phyloP scores from a whole-genome alignment of 2,888 invertebrate genomes.

The Temnothorax unifasciatus region DNA sequence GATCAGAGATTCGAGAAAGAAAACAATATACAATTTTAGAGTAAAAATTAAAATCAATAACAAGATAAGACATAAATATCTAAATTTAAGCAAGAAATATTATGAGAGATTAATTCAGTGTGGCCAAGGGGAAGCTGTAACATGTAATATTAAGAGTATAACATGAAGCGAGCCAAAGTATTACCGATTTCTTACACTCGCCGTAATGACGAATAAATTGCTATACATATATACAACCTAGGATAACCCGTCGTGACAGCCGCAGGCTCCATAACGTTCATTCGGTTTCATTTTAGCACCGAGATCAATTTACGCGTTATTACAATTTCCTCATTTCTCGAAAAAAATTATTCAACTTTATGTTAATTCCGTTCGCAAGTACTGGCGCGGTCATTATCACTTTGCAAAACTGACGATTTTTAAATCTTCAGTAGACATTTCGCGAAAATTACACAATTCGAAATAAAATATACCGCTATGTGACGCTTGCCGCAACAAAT shows the following conservation, averaged over 20 bases:
- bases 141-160: conserved; percentile 29
- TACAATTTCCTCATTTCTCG: conserved; percentile 24
- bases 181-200: conserved; percentile 53
- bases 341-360: not conserved
- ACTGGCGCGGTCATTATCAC: not conserved
- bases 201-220: conserved; percentile 52
- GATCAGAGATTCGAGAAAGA: not conserved
- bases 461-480: not conserved
- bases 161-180: conserved; percentile 35
- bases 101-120: conserved; percentile 23
- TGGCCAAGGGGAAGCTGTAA: not conserved
- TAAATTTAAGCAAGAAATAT: not conserved
- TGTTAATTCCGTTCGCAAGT: not conserved
- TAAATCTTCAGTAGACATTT: not conserved
- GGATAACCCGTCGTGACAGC: conserved; percentile 40
- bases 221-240: conserved; percentile 32
- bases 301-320: conserved; percentile 18
- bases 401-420: not conserved
- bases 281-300: conserved; percentile 29
- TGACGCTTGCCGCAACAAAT: not conserved
- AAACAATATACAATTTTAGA: not conserved
- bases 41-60: not conserved
- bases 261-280: conserved; percentile 25
- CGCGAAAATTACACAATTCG: not conserved
- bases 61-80: not conserved